phyloP scores from a whole-genome alignment of 2,888 invertebrate species.

The Augochlorella aurata region DNA sequence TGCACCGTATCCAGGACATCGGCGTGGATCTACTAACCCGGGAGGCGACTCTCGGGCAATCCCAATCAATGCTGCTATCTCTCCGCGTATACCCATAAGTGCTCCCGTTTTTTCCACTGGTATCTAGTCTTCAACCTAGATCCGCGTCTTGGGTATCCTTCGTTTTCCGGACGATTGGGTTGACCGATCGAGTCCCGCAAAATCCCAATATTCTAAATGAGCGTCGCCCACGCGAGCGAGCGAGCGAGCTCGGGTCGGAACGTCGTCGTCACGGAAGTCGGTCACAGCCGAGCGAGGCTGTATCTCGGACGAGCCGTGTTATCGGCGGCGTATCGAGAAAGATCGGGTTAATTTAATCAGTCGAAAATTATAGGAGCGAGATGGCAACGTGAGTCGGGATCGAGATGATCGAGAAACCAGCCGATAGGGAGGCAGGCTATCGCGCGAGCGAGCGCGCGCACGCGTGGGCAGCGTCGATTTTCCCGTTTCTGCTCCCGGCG shows the following conservation, averaged over 20 bases:
- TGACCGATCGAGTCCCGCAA: not conserved
- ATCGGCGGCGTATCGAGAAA: slow-evolving; percentile 10
- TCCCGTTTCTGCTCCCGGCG: slow-evolving; percentile 55
- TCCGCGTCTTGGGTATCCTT: not conserved
- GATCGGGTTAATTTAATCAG: slow-evolving; percentile 49
- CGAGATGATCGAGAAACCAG: slow-evolving; percentile 49
- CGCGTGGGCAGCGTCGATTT: slow-evolving; percentile 42
- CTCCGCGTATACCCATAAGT: slow-evolving; percentile 7
- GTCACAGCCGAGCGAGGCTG: not conserved
- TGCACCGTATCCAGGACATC: slow-evolving; percentile 10
- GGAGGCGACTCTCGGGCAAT: not conserved
- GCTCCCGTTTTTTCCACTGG: not conserved
- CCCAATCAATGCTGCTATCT: slow-evolving; percentile 12
- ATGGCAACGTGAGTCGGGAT: slow-evolving; percentile 30
- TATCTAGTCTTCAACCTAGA: slow-evolving; percentile 15
- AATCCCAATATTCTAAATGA: slow-evolving; percentile 10
- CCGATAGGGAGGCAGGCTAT: slow-evolving; percentile 46
- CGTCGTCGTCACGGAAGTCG: slow-evolving; percentile 12
- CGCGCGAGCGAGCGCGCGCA: not conserved
- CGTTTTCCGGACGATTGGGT: slow-evolving; percentile 17
- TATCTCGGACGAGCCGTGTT: not conserved
- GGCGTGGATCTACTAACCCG: not conserved
- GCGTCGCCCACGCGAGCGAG: not conserved
- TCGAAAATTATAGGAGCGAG: slow-evolving; percentile 39
- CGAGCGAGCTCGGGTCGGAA: not conserved